phyloP scores from a whole-genome alignment of 2,888 invertebrate species.

The Euphydryas editha region DNA sequence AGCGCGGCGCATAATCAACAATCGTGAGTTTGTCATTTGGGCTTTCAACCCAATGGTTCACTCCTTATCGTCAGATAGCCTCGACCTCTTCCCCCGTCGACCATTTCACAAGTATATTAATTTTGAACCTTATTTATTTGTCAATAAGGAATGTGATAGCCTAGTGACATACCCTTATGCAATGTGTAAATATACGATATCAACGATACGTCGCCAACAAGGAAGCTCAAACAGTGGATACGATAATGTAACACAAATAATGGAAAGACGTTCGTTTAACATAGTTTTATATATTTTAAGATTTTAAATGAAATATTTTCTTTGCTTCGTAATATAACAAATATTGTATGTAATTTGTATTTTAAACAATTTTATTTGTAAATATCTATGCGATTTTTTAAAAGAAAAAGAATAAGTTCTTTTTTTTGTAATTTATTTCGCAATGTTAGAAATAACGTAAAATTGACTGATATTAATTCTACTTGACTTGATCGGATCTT shows the following conservation, averaged over 20 bases:
- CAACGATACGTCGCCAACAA: constrained; percentile 32
- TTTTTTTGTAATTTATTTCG: too few relatives aligned
- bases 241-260: constrained; percentile 10
- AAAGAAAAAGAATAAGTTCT: too few relatives aligned
- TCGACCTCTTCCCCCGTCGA: constrained; percentile 74
- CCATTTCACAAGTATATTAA: constrained; percentile 39
- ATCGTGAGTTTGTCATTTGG: constrained; percentile 53
- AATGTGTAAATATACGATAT: constrained; percentile 39
- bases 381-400: too few relatives aligned
- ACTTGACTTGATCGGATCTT: too few relatives aligned
- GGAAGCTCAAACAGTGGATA: constrained; percentile 39
- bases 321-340: too few relatives aligned
- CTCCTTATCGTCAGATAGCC: constrained; percentile 73
- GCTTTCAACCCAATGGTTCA: constrained; percentile 64
- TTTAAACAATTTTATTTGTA: too few relatives aligned
- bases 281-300: not conserved
- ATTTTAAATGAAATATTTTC: not conserved
- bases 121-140: constrained; percentile 47
- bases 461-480: too few relatives aligned
- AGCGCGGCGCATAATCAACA: constrained; percentile 37
- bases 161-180: constrained; percentile 45
- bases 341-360: too few relatives aligned
- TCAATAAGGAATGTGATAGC: constrained; percentile 35
- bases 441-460: too few relatives aligned
- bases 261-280: constrained; percentile 8